These are phyloP conservation scores for Glyphotaelius pellucidus DNA, from an alignment of 2,888 invertebrate genomes.

Conservation along the genomic window DNA sequence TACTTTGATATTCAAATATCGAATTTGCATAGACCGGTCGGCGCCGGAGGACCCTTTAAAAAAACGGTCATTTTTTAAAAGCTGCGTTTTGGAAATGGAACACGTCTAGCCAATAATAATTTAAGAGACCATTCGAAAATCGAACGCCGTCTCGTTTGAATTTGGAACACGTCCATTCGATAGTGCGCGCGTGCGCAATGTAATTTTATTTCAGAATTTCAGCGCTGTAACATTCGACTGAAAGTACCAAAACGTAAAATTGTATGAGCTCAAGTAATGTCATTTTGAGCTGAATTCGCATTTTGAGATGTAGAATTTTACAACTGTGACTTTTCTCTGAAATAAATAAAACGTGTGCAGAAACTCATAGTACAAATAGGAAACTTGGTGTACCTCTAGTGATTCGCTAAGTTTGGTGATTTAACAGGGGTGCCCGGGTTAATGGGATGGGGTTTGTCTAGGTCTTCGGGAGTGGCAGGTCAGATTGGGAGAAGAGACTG, in stretches of 20 bases:
- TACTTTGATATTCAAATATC: constrained; percentile 6
- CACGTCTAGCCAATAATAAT: constrained; percentile 21
- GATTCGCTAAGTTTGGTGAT: too few species aligned
- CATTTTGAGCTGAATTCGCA: background rate
- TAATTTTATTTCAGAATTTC: background rate
- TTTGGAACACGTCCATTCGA: constrained; percentile 34
- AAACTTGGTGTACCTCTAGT: too few species aligned
- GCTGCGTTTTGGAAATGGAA: constrained; percentile 27
- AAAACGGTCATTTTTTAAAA: constrained; percentile 12
- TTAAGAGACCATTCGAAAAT: constrained; percentile 34
- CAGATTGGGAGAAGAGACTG: too few species aligned
- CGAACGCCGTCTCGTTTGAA: constrained; percentile 30
- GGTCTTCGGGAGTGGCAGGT: too few species aligned
- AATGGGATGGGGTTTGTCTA: too few species aligned
- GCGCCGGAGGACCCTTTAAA: constrained; percentile 5
- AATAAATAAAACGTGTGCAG: background rate
- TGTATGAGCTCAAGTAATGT: background rate
- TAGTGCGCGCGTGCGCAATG: constrained; percentile 5
- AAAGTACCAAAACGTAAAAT: background rate
- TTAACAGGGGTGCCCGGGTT: too few species aligned
- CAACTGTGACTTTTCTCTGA: background rate
- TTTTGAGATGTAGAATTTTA: background rate
- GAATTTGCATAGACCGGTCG: constrained; percentile 35
- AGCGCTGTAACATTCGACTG: background rate
- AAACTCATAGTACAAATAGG: background rate